Conservation (phyloP, 2,888 invertebrate genomes). For the Malthinus flaveolus region DNA sequence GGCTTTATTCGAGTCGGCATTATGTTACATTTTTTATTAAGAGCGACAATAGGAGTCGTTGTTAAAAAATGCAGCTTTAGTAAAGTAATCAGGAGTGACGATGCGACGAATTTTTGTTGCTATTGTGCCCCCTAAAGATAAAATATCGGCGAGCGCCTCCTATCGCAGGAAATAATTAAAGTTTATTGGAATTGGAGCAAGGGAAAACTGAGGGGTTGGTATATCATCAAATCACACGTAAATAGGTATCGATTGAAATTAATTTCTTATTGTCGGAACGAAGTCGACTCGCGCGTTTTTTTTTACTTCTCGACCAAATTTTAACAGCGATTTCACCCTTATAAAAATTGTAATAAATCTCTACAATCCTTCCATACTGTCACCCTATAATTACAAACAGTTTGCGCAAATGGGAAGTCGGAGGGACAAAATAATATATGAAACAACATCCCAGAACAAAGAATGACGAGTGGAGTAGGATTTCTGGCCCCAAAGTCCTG, state of each 20-base stretch:
- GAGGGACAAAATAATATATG: slow-evolving; percentile 23
- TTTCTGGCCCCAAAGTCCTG: slow-evolving; percentile 5
- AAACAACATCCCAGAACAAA: slow-evolving; percentile 28
- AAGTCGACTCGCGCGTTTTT: too few species aligned
- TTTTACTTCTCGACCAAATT: too few species aligned
- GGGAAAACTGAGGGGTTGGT: slow-evolving; percentile 31
- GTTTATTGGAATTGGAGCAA: slow-evolving; percentile 40
- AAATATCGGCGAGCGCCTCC: slow-evolving; percentile 35
- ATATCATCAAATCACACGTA: slow-evolving; percentile 33
- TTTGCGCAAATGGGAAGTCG: slow-evolving; percentile 15
- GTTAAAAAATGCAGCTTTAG: slow-evolving; percentile 22
- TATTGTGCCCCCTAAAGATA: slow-evolving; percentile 38
- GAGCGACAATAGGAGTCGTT: slow-evolving; percentile 22
- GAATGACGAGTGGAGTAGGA: slow-evolving; percentile 22
- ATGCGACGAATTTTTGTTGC: slow-evolving; percentile 19
- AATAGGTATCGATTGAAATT: slow-evolving; percentile 33
- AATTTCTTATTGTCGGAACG: background rate
- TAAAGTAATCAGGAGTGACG: slow-evolving; percentile 19
- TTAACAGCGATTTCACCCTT: background rate
- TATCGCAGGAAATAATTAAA: slow-evolving; percentile 42
- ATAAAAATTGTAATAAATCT: slow-evolving; percentile 27
- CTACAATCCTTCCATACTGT: slow-evolving; percentile 24
- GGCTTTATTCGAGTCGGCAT: slow-evolving; percentile 15
- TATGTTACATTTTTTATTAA: slow-evolving; percentile 27
- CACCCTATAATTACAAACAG: slow-evolving; percentile 24